A percentile compares a stretch with the other conserved stretches of the same genome.
phyloP scores from a whole-genome alignment of 2,888 invertebrate genomes.

The Athripsodes cinereus region DNA sequence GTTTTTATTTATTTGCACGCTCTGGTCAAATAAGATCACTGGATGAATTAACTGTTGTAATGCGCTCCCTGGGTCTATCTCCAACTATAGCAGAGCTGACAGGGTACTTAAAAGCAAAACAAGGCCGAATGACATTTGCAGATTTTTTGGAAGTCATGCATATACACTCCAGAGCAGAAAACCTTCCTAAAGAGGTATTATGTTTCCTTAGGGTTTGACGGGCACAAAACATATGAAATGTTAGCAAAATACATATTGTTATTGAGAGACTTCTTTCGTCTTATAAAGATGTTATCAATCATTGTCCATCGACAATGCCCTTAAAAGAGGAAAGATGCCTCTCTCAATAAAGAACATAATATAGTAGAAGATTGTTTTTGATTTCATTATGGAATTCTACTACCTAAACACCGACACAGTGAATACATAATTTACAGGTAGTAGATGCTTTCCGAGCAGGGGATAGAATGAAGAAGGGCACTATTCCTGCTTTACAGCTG shows the following conservation, averaged over 20 bases:
- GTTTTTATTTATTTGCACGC: slow-evolving; percentile 89
- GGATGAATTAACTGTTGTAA: slow-evolving; percentile 88
- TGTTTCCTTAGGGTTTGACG: neutral
- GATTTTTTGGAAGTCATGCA: slow-evolving; percentile 95
- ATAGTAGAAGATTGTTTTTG: too few species aligned
- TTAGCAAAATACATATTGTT: too few species aligned
- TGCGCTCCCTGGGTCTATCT: slow-evolving; percentile 90
- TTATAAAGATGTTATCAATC: too few species aligned
- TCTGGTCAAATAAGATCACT: slow-evolving; percentile 82
- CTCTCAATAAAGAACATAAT: too few species aligned
- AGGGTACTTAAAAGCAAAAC: slow-evolving; percentile 67
- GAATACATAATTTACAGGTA: slow-evolving; percentile 37
- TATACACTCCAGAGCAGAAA: slow-evolving; percentile 78
- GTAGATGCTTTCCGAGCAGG: slow-evolving; percentile 87
- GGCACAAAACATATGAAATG: too few species aligned
- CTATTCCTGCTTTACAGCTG: slow-evolving; percentile 75
- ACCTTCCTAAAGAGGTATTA: slow-evolving; percentile 72
- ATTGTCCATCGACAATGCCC: too few species aligned
- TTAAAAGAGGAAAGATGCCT: too few species aligned
- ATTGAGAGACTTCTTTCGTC: too few species aligned
- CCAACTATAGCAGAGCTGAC: slow-evolving; percentile 89
- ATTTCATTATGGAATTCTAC: too few species aligned
- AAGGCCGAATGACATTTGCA: slow-evolving; percentile 88
- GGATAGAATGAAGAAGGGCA: slow-evolving; percentile 66
- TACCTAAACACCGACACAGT: too few species aligned